These are phyloP conservation scores for Calidris pugnax DNA, from an alignment of 2,113 vertebrate genomes.

Conservation along the genomic window DNA sequence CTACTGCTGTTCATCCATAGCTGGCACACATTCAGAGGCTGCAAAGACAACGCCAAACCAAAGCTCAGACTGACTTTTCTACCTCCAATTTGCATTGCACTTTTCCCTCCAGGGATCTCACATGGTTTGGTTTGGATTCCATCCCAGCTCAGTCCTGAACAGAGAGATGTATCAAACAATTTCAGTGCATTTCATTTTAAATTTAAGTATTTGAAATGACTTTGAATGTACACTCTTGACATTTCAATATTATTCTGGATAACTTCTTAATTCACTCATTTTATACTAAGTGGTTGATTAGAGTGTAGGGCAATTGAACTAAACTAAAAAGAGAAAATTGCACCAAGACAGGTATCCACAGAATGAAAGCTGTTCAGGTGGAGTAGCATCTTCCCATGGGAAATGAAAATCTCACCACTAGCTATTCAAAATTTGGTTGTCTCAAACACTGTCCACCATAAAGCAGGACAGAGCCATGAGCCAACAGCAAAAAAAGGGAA, in stretches of 20 bases:
- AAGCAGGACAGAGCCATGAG: neutral
- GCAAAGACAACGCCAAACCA: slow-evolving; percentile 44
- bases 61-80: slow-evolving; percentile 48
- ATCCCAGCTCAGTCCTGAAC: slow-evolving; percentile 23
- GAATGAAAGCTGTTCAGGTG: neutral
- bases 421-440: neutral
- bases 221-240: neutral
- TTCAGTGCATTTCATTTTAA: slow-evolving; percentile 1
- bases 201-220: neutral
- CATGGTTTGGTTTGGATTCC: slow-evolving; percentile 44
- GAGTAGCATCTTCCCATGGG: neutral
- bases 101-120: slow-evolving; percentile 31
- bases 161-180: slow-evolving; percentile 16
- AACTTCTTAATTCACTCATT: neutral
- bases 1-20: slow-evolving; percentile 8
- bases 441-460: neutral
- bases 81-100: slow-evolving; percentile 38
- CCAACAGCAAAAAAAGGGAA: neutral
- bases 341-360: neutral
- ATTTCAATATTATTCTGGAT: neutral
- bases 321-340: neutral
- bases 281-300: neutral
- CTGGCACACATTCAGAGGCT: slow-evolving; percentile 37
- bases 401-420: neutral
- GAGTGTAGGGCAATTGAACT: neutral